Evolutionary conservation across 2,113 vertebrate genomes (phyloP).

Genomic region (Heptranchias perlo): DNA sequence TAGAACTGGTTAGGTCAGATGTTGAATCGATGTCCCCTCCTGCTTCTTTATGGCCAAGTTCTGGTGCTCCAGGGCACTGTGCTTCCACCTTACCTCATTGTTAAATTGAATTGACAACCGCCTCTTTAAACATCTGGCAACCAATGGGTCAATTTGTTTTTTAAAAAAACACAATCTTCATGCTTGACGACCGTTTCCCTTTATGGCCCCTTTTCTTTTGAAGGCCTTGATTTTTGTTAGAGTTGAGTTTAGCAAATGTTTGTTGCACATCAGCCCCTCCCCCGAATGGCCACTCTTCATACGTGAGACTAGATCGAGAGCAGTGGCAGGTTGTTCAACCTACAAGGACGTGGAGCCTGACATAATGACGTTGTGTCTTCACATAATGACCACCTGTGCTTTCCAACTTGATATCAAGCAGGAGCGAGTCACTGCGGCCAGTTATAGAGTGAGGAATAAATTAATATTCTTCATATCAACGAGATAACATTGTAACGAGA

Average conservation of each 20-base stretch:
- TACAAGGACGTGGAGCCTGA: not conserved
- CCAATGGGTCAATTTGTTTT: not conserved
- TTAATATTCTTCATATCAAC: not conserved
- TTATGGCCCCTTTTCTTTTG: not conserved
- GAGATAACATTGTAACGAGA: too few species aligned
- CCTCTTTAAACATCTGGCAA: not conserved
- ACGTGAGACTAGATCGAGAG: not conserved
- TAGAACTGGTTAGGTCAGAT: not conserved
- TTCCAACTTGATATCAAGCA: not conserved
- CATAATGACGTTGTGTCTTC: not conserved
- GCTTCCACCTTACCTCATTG: not conserved
- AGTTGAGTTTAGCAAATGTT: not conserved
- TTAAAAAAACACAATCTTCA: too few species aligned
- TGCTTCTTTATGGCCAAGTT: not conserved
- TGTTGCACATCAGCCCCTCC: not conserved
- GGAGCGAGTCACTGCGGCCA: not conserved
- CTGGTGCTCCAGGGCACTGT: not conserved
- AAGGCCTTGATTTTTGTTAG: not conserved
- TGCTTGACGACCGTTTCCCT: not conserved
- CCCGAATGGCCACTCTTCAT: not conserved
- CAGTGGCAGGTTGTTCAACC: not conserved
- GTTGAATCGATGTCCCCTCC: not conserved
- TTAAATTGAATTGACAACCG: not conserved
- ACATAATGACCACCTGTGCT: not conserved
- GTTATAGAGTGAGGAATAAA: not conserved